A percentile compares a stretch with the other conserved stretches of the same genome.
phyloP scores from a whole-genome alignment of 2,888 invertebrate genomes.

The Trissolcus brochymenae region DNA sequence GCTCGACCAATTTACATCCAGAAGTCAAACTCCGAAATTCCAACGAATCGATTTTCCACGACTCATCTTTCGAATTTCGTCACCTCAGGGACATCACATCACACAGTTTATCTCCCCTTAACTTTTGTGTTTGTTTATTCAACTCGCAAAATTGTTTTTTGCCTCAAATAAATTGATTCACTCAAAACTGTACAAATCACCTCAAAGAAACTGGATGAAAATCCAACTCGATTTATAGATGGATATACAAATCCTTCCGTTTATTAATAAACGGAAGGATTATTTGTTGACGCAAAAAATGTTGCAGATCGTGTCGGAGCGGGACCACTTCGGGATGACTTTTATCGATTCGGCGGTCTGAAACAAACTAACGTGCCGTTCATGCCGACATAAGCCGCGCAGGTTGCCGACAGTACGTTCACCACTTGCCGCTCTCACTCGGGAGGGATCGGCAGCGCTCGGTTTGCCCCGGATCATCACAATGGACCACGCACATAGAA shows the following conservation, averaged over 20 bases:
- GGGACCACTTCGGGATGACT: not conserved
- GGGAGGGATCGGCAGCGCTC: constrained; percentile 47
- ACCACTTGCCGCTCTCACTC: constrained; percentile 43
- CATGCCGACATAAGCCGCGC: constrained; percentile 53
- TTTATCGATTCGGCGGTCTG: constrained; percentile 1
- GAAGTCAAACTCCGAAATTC: constrained; percentile 8
- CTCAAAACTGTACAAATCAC: not conserved
- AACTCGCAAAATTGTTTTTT: too few relatives aligned
- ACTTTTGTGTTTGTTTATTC: too few relatives aligned
- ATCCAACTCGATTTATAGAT: too few relatives aligned
- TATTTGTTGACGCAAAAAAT: constrained; percentile 5
- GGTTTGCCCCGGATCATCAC: constrained; percentile 44
- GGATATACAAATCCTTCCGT: too few relatives aligned
- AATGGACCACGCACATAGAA: constrained; percentile 48
- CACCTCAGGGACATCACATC: too few relatives aligned
- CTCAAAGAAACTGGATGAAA: not conserved
- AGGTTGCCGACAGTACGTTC: constrained; percentile 57
- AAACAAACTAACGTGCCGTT: constrained; percentile 29
- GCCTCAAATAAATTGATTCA: too few relatives aligned
- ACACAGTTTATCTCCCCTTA: too few relatives aligned
- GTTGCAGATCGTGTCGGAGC: constrained; percentile 3
- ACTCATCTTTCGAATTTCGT: too few relatives aligned
- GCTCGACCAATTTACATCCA: constrained; percentile 29
- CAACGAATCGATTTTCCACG: not conserved
- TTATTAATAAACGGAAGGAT: not conserved